These are phyloP conservation scores for Oncorhynchus keta DNA, from an alignment of 2,113 vertebrate species.

Conservation along the genomic window DNA sequence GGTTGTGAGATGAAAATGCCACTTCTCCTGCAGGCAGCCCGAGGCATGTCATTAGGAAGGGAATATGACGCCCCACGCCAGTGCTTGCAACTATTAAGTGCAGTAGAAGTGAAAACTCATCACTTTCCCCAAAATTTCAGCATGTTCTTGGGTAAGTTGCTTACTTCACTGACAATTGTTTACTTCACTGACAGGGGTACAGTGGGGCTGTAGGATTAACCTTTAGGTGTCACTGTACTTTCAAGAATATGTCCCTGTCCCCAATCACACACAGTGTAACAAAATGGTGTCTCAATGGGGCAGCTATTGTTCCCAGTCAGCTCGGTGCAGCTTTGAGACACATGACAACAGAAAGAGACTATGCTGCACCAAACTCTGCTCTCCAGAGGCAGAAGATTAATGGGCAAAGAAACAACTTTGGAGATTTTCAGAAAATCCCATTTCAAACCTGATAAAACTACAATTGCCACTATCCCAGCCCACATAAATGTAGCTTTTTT, in stretches of 20 bases:
- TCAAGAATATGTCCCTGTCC: conserved; percentile 80
- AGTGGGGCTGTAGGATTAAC: conserved; percentile 81
- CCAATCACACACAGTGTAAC: conserved; percentile 49
- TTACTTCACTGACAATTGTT: conserved; percentile 32
- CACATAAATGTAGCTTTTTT: conserved; percentile 14
- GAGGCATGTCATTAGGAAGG: conserved; percentile 94
- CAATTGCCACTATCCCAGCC: conserved; percentile 38
- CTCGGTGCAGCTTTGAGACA: conserved; percentile 49
- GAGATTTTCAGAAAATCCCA: conserved; percentile 63
- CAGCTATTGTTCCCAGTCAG: conserved; percentile 64
- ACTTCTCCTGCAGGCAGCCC: conserved; percentile 92
- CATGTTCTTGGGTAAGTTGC: conserved; percentile 88
- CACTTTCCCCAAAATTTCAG: conserved; percentile 82
- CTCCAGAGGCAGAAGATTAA: conserved; percentile 65
- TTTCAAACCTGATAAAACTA: conserved; percentile 51
- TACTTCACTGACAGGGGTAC: neutral
- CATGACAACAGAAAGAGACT: conserved; percentile 47
- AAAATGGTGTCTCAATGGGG: conserved; percentile 70
- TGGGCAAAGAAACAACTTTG: conserved; percentile 60
- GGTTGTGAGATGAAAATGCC: conserved; percentile 93
- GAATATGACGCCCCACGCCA: conserved; percentile 92
- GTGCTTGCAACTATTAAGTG: conserved; percentile 91
- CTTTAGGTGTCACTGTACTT: conserved; percentile 99
- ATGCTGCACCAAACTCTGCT: conserved; percentile 46
- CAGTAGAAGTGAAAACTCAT: conserved; percentile 94